phyloP scores from a whole-genome alignment of 2,113 vertebrate species.

The Cololabis saira region DNA sequence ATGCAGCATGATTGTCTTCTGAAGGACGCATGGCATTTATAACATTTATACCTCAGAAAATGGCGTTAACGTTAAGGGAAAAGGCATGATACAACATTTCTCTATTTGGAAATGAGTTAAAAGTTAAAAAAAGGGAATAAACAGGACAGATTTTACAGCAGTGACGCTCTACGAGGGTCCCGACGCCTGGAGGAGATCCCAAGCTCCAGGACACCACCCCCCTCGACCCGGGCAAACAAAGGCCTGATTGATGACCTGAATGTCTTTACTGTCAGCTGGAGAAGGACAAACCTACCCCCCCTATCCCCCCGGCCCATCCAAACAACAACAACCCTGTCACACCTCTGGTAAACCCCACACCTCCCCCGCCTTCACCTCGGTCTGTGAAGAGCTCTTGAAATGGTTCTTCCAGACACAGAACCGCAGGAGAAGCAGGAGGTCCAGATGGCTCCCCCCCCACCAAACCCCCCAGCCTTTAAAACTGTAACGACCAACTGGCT shows the following conservation, averaged over 20 bases:
- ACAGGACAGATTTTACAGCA: too few species aligned
- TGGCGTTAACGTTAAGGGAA: too few species aligned
- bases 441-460: neutral
- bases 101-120: too few species aligned
- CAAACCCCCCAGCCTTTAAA: too few species aligned
- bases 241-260: constrained; percentile 1
- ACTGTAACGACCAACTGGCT: neutral
- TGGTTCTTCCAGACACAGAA: neutral
- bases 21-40: too few species aligned
- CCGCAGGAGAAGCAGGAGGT: too few species aligned
- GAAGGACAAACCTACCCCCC: neutral
- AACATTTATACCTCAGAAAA: too few species aligned
- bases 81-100: too few species aligned
- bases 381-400: neutral
- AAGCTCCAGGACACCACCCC: neutral
- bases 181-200: too few species aligned
- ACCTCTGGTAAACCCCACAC: neutral
- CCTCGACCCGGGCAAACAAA: constrained; percentile 1
- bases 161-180: too few species aligned
- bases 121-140: too few species aligned
- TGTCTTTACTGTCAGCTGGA: neutral
- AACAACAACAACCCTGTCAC: constrained; percentile 1
- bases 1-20: too few species aligned
- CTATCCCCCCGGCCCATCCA: neutral
- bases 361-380: neutral